Evolutionary conservation across 64 coral and sea anemone species (phyloP).

Genomic region (Montipora cactus): DNA sequence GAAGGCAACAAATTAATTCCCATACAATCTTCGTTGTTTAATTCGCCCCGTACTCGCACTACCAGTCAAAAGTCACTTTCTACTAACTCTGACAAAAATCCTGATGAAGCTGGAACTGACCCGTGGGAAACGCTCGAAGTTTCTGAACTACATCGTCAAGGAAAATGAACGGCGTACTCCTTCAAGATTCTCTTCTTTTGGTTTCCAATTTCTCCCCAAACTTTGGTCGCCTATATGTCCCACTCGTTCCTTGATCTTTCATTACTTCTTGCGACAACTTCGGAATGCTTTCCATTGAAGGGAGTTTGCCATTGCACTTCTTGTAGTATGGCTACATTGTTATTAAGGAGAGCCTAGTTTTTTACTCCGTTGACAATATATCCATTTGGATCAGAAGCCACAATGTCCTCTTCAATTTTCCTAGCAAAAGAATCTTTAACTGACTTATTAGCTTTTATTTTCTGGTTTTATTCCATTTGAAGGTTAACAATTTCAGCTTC

Average conservation of each 20-base stretch:
- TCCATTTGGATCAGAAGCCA: conserved; percentile 33
- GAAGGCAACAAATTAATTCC: no score
- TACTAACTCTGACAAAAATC: no score
- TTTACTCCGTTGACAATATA: conserved; percentile 52
- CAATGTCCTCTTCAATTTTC: conserved; percentile 48
- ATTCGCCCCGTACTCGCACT: no score
- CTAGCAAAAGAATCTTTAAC: conserved; percentile 45
- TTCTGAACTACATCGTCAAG: not conserved
- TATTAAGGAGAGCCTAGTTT: conserved; percentile 23
- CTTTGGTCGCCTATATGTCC: not conserved
- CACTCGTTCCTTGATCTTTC: not conserved
- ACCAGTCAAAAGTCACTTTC: no score
- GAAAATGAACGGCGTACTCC: conserved; percentile 25
- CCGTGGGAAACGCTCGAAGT: no score
- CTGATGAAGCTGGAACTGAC: no score
- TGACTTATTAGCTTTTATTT: conserved; percentile 35
- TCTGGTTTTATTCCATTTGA: conserved; percentile 32
- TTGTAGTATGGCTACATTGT: conserved; percentile 25
- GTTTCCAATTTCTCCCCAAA: not conserved
- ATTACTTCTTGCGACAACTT: conserved; percentile 5
- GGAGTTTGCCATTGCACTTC: conserved; percentile 19
- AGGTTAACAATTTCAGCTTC: conserved; percentile 27
- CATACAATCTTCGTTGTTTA: no score
- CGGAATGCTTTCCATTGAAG: not conserved
- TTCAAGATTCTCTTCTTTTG: conserved; percentile 30